A percentile compares a stretch with the other conserved stretches of the same genome.
Conservation (phyloP, 23 tunicate species). For the Trididemnum clinides region DNA sequence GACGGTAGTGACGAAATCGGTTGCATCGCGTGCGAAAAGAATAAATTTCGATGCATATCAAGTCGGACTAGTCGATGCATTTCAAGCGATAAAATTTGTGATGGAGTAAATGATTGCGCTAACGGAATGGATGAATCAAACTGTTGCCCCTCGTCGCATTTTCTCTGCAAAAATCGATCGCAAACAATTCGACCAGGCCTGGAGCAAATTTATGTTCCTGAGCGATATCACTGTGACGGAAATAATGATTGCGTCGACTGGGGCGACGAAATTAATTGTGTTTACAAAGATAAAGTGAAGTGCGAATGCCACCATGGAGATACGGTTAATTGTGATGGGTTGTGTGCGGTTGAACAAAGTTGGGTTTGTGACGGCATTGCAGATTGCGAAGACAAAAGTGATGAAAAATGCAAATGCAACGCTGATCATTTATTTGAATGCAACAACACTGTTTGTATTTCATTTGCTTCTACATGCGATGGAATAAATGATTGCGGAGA, state of each 20-base stretch:
- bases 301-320: constrained; percentile 17
- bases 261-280: constrained; percentile 26
- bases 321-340: constrained; percentile 15
- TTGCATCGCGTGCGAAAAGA: background rate
- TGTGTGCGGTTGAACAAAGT: constrained; percentile 6
- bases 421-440: background rate
- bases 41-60: constrained; percentile 12
- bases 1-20: constrained; percentile 57
- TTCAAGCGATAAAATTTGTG: background rate
- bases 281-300: background rate
- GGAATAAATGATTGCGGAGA: constrained; percentile 28
- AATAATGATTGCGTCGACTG: constrained; percentile 43
- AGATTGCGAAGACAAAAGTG: constrained; percentile 39
- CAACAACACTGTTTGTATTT: background rate
- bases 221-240: background rate
- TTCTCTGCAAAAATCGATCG: background rate
- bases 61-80: background rate
- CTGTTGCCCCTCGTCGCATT: constrained; percentile 18
- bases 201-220: background rate
- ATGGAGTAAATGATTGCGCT: constrained; percentile 2
- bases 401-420: constrained; percentile 39
- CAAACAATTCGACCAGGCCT: background rate
- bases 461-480: background rate
- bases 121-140: constrained; percentile 31
- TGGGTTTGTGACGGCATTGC: constrained; percentile 50